Base-by-base conservation (phyloP, 2,113 vertebrate genomes). In the Bolborhynchus lineola region DNA sequence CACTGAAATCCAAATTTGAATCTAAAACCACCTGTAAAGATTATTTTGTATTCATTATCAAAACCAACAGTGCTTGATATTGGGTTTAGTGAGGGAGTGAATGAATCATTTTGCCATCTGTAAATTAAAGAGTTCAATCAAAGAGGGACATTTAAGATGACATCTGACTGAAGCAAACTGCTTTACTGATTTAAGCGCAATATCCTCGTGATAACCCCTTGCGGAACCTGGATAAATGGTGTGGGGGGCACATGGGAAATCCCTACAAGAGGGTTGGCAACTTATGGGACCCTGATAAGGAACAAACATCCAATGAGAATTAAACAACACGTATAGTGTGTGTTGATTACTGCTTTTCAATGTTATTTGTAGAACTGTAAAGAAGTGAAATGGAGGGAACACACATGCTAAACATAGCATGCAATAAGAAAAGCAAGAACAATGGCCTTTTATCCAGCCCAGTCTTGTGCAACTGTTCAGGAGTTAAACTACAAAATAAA, bases 401-500 rank as follows among this genome's bases (percentile, higher is more conserved):
- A 92, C 46, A 72, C 86, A 95, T 82, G 95, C 93, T 95, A 93
- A 92, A 82, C 71, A 86, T 68, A 97, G 93, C 95, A 93, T 71
- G 83, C 91, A 71, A 14, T 72, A 91, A 82, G 64, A 75, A 96
- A 92, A 90, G 76, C 68, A 86, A 81, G 39, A 94, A 72, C 60
- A 90, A 78, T 16, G 41, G 42, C 86, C 92, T 92, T 88, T 93
- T 91, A 91, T 91, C 91, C 83, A 93, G 91, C 88, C 47, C 91
- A 89, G 65, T 47, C 52, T 52, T 76, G 74, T 64, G 83, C 65
- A 93, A 84, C 72, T 8, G 6, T 55, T 91, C 60, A 63, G 83
- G 82, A 93, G 69, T 68, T 71, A 68, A 82, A 82, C 33, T 53
- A 90, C 79, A 79, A 92, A 72, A 57, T 79, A 71, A 76, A 87